A percentile compares a stretch with the other conserved stretches of the same genome.
phyloP scores from a whole-genome alignment of 2,888 invertebrate genomes.

The Prosapia bicincta region DNA sequence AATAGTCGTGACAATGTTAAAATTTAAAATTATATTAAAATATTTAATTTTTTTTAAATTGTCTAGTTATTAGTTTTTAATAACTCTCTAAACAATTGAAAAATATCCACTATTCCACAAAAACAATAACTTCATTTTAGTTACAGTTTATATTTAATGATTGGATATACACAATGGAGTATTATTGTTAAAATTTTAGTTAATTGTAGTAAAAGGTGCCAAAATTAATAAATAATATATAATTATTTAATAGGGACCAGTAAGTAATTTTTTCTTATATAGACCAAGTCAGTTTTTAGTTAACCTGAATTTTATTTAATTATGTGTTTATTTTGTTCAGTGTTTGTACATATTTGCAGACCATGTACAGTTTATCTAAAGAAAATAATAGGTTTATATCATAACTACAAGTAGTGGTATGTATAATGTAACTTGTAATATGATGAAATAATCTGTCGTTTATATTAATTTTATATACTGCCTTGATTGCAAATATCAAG shows the following conservation, averaged over 20 bases:
- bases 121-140: no score
- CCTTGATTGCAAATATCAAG: not conserved
- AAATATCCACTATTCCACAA: no score
- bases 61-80: no score
- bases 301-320: not conserved
- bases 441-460: not conserved
- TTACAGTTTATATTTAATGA: no score
- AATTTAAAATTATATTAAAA: no score
- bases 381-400: not conserved
- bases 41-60: no score
- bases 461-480: not conserved
- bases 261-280: not conserved
- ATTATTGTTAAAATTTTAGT: no score
- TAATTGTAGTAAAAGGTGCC: not conserved
- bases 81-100: no score
- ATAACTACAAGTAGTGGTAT: no score
- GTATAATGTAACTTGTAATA: not conserved
- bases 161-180: no score
- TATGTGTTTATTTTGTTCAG: not conserved
- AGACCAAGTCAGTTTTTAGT: not conserved
- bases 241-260: not conserved
- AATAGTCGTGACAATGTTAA: no score
- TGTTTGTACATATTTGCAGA: not conserved
- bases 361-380: not conserved
- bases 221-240: not conserved